Evolutionary conservation across 1,140 invertebrate genomes (phyloP).

Genomic region (Drosophila nigrodunni): DNA sequence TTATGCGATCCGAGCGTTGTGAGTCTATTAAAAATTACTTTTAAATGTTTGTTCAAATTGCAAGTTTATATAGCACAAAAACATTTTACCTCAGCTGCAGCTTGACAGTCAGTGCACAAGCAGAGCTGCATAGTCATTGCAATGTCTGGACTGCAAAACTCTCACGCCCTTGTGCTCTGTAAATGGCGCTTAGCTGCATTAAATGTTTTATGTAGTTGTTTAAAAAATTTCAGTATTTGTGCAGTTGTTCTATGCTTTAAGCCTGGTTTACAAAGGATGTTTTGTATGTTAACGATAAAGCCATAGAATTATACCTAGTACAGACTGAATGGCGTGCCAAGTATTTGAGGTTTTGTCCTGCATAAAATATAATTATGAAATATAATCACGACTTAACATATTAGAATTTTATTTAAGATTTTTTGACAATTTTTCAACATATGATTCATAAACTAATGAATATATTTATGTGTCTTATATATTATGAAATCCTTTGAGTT

Average conservation of each 20-base stretch:
- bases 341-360: neutral
- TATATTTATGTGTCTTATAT: neutral
- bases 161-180: neutral
- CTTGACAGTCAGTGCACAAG: conserved; percentile 5
- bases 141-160: neutral
- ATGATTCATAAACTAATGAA: too few species aligned
- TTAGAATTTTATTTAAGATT: neutral
- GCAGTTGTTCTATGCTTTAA: neutral
- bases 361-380: neutral
- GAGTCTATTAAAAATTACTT: conserved; percentile 77
- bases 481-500: too few species aligned
- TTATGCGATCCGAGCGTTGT: conserved; percentile 65
- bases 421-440: neutral
- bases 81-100: conserved; percentile 15
- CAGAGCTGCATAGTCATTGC: conserved; percentile 4
- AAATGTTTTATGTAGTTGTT: neutral
- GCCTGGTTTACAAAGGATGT: neutral
- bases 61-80: conserved; percentile 9
- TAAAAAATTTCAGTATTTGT: neutral
- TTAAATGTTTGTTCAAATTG: conserved; percentile 28
- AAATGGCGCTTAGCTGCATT: neutral
- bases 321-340: neutral
- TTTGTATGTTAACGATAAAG: neutral
- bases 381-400: too few species aligned
- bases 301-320: neutral